A percentile compares a stretch with the other conserved stretches of the same genome.
These are phyloP conservation scores for Microcaecilia unicolor DNA, from an alignment of 2,797 vertebrate genomes.

Conservation along the genomic window DNA sequence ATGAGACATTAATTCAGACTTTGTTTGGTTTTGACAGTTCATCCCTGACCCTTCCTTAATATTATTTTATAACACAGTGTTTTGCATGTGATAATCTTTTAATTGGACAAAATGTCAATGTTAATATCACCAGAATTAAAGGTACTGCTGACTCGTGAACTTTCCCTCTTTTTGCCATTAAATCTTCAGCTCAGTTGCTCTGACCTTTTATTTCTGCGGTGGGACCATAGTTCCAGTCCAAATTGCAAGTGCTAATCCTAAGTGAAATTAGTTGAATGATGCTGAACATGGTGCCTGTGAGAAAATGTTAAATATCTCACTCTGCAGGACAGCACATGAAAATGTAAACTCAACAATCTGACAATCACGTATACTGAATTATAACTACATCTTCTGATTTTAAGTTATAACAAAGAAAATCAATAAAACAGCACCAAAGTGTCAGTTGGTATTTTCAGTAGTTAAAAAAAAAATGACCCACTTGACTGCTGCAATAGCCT, in stretches of 20 bases:
- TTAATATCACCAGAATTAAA: slow-evolving; percentile 22
- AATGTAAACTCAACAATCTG: too few relatives aligned
- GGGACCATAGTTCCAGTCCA: slow-evolving; percentile 16
- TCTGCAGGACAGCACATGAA: background rate
- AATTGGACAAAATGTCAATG: slow-evolving; percentile 20
- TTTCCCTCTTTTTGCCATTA: slow-evolving; percentile 21
- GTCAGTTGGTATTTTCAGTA: too few relatives aligned
- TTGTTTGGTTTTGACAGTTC: slow-evolving; percentile 21
- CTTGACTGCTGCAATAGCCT: too few relatives aligned
- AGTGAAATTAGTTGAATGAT: slow-evolving; percentile 19
- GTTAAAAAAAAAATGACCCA: too few relatives aligned
- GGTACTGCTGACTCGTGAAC: slow-evolving; percentile 22
- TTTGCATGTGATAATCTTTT: slow-evolving; percentile 22
- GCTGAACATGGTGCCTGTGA: background rate
- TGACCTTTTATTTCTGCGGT: slow-evolving; percentile 18
- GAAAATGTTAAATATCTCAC: background rate
- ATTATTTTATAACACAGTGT: slow-evolving; percentile 20
- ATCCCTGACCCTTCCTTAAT: slow-evolving; percentile 18
- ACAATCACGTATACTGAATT: too few relatives aligned
- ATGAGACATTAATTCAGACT: slow-evolving; percentile 17
- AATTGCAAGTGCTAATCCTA: slow-evolving; percentile 16
- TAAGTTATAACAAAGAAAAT: too few relatives aligned
- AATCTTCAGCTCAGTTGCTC: slow-evolving; percentile 15
- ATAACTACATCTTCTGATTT: too few relatives aligned
- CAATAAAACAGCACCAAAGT: too few relatives aligned